These are phyloP conservation scores for Cacatua alba DNA, from an alignment of 2,113 vertebrate species.

Conservation along the genomic window DNA sequence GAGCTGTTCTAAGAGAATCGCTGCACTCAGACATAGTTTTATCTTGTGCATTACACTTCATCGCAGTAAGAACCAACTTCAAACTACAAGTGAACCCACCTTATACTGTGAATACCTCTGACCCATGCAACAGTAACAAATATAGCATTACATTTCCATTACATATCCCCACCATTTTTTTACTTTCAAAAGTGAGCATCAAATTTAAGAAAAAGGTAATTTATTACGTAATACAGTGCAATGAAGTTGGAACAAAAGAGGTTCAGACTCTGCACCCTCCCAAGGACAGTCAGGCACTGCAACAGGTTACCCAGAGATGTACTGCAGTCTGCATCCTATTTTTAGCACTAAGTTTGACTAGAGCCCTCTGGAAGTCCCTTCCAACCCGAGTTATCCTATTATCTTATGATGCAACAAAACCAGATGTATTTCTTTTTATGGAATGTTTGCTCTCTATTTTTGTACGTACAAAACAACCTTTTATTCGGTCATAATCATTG, in stretches of 20 bases:
- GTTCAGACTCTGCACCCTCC: neutral
- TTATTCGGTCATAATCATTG: neutral
- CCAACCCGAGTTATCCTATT: neutral
- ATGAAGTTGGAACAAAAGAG: neutral
- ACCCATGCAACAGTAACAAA: neutral
- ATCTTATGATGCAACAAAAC: neutral
- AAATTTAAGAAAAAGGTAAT: neutral
- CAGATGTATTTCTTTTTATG: neutral
- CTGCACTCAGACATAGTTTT: neutral
- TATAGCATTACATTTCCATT: fast-evolving
- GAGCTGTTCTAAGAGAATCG: neutral
- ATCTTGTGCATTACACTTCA: neutral
- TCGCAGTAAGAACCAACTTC: neutral
- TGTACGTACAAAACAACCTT: neutral
- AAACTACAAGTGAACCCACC: neutral
- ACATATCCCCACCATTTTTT: neutral
- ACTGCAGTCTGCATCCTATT: neutral
- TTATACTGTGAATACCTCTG: neutral
- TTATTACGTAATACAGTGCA: neutral
- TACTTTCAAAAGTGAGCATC: neutral
- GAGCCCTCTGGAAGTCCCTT: neutral
- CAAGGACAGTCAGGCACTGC: neutral
- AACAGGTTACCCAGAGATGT: neutral
- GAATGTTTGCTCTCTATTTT: neutral
- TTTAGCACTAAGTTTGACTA: neutral